Conservation (phyloP, 2,113 vertebrate genomes). For the Glaucomys volans region DNA sequence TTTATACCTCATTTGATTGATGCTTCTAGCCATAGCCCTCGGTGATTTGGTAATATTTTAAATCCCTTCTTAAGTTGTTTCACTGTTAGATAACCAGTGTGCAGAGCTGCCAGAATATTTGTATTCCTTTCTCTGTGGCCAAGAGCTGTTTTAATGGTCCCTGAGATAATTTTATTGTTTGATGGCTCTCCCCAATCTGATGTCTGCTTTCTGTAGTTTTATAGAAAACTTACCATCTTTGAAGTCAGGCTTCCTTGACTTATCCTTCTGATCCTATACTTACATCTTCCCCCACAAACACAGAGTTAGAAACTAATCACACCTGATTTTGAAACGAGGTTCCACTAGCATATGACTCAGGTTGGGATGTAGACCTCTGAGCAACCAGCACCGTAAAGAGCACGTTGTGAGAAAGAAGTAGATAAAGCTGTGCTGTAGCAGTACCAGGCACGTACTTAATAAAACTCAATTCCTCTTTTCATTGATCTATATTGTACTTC, state of each 20-base stretch:
- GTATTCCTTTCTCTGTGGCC: slow-evolving; percentile 41
- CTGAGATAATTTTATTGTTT: slow-evolving; percentile 57
- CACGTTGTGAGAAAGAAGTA: not conserved
- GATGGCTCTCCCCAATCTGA: not conserved
- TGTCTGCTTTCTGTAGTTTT: not conserved
- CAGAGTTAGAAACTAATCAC: not conserved
- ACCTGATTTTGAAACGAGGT: not conserved
- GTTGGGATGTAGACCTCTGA: not conserved
- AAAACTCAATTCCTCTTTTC: not conserved
- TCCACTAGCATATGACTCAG: not conserved
- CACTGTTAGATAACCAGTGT: slow-evolving; percentile 13
- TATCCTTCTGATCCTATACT: not conserved
- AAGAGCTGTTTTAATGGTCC: slow-evolving; percentile 35
- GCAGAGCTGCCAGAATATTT: not conserved
- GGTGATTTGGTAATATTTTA: slow-evolving; percentile 67
- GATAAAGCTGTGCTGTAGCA: not conserved
- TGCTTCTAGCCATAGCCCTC: slow-evolving; percentile 36
- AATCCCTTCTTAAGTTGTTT: slow-evolving; percentile 51
- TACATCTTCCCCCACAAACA: not conserved
- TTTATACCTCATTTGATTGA: slow-evolving; percentile 68
- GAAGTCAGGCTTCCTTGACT: slow-evolving; percentile 10
- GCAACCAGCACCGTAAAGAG: not conserved
- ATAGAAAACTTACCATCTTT: slow-evolving; percentile 23
- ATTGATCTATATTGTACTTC: not conserved
- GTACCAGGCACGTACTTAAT: not conserved